Base-by-base conservation (phyloP, 2,888 invertebrate genomes). In the Perdita meconis region DNA sequence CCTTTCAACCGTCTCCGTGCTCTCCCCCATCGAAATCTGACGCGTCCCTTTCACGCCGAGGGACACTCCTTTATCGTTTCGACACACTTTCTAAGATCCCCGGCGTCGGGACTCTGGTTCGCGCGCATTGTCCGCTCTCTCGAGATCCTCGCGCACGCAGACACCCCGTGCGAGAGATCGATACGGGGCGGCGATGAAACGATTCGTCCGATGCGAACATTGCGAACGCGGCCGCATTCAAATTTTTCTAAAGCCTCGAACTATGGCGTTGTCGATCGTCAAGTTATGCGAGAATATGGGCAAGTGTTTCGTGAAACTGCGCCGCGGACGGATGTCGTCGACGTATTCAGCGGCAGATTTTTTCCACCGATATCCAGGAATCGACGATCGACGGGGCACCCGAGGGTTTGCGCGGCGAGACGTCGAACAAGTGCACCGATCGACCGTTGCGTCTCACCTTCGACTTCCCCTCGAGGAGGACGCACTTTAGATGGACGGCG, bases 31-130 rank as follows among this genome's bases (percentile, higher is more conserved):
- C 61, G 84, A 87, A 88, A 86, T 84, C 86, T 82, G 87, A 90
- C 85, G 82, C 86, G 83, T 77, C 75, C 80, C 80, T 81, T 74
- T 81, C 80, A 75, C 80, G 60, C 60, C n/a, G 3, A 4, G 66
- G 63, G 65, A 84, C 86, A 87, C 79, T 85, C 86, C 79, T 89
- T 89, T 89, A 89, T 89, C 86, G 85, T 88, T 89, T 88, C 86
- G 87, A 90, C 87, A 88, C 87, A 86, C 86, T 88, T 84, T 84
- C 75, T 19, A 66, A 65, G 65, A 47, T 69, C 67, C 60, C 34
- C 38, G n/a, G 38, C 50, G 36, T 30, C n/a, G 42, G 10, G 55
- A n/a, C 53, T 66, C 53, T 36, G 74, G 51, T 61, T 61, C 47
- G 47, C 56, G 56, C 55, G 63, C 55, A 60, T 79, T 80, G 64